These are phyloP conservation scores for Synergus itoensis DNA, from an alignment of 2,888 invertebrate species.

Conservation along the genomic window DNA sequence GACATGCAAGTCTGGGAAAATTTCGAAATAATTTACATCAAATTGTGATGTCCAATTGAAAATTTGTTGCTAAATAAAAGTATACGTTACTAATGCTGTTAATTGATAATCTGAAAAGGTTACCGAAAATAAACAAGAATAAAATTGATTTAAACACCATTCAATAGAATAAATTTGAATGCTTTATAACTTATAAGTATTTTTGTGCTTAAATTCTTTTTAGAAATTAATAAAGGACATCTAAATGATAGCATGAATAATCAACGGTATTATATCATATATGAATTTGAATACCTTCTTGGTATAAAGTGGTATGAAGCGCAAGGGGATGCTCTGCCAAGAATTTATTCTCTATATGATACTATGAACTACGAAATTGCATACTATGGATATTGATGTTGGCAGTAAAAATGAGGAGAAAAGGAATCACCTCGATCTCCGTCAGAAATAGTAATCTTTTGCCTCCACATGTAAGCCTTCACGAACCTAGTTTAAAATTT, in stretches of 20 bases:
- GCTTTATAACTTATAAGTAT: background rate
- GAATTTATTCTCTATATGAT: constrained; percentile 33
- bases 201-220: background rate
- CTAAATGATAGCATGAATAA: constrained; percentile 12
- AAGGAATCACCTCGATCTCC: background rate
- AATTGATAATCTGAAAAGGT: background rate
- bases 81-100: background rate
- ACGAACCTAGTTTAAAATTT: background rate
- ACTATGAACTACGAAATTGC: constrained; percentile 27
- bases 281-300: constrained; percentile 9
- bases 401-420: constrained; percentile 20
- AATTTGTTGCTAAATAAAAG: background rate
- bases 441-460: constrained; percentile 24
- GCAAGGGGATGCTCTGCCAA: constrained; percentile 31
- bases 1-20: background rate
- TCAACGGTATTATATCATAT: background rate
- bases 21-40: background rate
- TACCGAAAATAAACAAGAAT: background rate
- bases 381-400: constrained; percentile 33
- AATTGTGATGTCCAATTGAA: too few species aligned
- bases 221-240: background rate
- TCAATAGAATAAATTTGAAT: background rate
- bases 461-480: background rate
- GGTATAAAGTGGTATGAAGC: constrained; percentile 22
- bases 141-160: background rate